Conservation (phyloP, 2,113 vertebrate genomes). For the Turdus rufiventris region DNA sequence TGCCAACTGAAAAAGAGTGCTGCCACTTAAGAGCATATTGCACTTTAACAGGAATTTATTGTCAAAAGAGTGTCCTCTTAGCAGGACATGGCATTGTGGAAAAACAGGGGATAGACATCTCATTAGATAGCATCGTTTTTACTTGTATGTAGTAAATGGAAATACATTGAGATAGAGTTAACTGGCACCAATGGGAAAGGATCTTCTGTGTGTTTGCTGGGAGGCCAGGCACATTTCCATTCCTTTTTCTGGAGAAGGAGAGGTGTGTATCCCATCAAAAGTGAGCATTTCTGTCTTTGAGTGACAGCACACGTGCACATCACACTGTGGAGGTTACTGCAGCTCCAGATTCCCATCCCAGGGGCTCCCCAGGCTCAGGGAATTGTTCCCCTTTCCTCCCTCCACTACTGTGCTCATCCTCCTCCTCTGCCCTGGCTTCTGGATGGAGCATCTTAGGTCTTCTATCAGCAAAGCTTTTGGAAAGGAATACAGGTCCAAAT, state of each 20-base stretch:
- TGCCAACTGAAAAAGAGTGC: not conserved
- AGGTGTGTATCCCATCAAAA: not conserved
- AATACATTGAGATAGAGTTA: not conserved
- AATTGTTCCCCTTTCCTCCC: too few species aligned
- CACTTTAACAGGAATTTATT: conserved; percentile 15
- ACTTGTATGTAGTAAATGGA: not conserved
- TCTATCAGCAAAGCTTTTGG: not conserved
- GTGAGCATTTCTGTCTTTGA: not conserved
- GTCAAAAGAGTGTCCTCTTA: not conserved
- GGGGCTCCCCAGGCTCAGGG: not conserved
- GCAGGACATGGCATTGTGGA: not conserved
- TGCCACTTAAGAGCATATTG: not conserved
- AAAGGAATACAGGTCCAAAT: not conserved
- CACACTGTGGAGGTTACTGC: not conserved
- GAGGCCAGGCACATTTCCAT: not conserved
- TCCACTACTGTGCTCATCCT: accelerated
- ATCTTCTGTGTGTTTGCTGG: not conserved
- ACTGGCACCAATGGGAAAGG: not conserved
- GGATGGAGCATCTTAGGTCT: not conserved
- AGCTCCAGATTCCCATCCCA: not conserved
- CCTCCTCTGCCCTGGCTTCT: not conserved
- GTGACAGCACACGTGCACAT: accelerated
- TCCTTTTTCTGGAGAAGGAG: not conserved
- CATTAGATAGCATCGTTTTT: not conserved
- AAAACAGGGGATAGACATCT: not conserved